A percentile compares a stretch with the other conserved stretches of the same genome.
Conservation (phyloP, 2,113 vertebrate species). For the Periophthalmus modestus region DNA sequence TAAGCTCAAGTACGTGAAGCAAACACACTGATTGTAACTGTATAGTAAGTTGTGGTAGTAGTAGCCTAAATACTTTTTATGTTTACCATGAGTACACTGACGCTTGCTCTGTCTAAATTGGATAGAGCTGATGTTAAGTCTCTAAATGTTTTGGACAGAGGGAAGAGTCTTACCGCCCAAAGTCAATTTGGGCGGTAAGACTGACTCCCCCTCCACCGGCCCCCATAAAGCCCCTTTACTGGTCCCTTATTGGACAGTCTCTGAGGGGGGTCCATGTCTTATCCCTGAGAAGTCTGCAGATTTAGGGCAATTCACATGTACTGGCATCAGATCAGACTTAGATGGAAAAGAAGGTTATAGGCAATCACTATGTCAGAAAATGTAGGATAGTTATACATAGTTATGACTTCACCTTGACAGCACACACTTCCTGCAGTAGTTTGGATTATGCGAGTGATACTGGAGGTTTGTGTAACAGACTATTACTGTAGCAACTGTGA, state of each 20-base stretch:
- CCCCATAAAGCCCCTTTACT: background rate
- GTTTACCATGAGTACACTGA: background rate
- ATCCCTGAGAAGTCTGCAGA: background rate
- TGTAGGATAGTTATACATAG: background rate
- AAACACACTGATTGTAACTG: background rate
- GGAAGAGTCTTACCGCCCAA: background rate
- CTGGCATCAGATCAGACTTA: conserved; percentile 35
- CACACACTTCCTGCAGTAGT: too few species aligned
- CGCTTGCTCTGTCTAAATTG: background rate
- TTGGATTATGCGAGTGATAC: too few species aligned
- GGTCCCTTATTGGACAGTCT: conserved; percentile 19
- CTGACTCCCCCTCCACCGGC: background rate
- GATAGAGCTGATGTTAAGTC: background rate
- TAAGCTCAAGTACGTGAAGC: too few species aligned
- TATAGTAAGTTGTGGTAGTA: background rate
- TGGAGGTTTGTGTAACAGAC: too few species aligned
- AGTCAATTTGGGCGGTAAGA: too few species aligned
- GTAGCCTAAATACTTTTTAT: background rate
- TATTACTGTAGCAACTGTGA: too few species aligned
- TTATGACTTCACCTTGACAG: too few species aligned
- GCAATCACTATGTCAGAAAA: background rate
- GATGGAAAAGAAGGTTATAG: background rate
- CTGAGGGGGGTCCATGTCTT: background rate
- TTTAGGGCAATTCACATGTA: conserved; percentile 18
- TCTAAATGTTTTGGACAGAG: background rate